phyloP scores from a whole-genome alignment of 2,797 vertebrate genomes.

The Chelonia mydas region DNA sequence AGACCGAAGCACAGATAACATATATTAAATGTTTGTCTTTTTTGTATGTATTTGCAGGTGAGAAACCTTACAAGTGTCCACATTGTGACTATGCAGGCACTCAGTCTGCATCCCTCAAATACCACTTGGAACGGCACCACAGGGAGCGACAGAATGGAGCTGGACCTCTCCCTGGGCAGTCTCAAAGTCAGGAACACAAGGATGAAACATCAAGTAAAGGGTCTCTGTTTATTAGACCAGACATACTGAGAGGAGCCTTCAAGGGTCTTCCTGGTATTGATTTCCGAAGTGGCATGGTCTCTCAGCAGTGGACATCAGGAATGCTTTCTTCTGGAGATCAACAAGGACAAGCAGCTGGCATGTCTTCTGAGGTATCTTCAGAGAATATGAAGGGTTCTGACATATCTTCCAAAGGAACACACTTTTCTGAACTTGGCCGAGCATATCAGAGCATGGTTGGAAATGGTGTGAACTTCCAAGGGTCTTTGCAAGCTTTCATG shows the following conservation, averaged over 20 bases:
- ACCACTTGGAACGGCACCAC: slow-evolving; percentile 97
- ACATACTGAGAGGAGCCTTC: slow-evolving; percentile 94
- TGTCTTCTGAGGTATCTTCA: slow-evolving; percentile 80
- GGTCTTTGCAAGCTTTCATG: slow-evolving; percentile 98
- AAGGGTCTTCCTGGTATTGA: slow-evolving; percentile 91
- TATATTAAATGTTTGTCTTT: slow-evolving; percentile 60
- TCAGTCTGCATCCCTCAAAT: slow-evolving; percentile 98
- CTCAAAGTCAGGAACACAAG: slow-evolving; percentile 86
- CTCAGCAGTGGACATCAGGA: slow-evolving; percentile 92
- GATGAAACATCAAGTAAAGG: slow-evolving; percentile 88
- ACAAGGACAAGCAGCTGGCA: slow-evolving; percentile 84
- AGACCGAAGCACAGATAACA: slow-evolving; percentile 71
- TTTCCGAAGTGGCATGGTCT: slow-evolving; percentile 90
- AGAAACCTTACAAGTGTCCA: slow-evolving; percentile 99
- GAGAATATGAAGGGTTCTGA: slow-evolving; percentile 88
- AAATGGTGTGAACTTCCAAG: slow-evolving; percentile 96
- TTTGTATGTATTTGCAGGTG: slow-evolving; percentile 84
- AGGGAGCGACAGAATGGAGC: slow-evolving; percentile 94
- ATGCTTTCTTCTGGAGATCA: slow-evolving; percentile 90
- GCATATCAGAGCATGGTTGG: slow-evolving; percentile 95
- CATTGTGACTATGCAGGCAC: slow-evolving; percentile 99
- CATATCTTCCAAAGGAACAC: slow-evolving; percentile 86
- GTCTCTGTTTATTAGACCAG: slow-evolving; percentile 93
- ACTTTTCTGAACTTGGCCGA: slow-evolving; percentile 93
- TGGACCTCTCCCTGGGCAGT: slow-evolving; percentile 86